Evolutionary conservation across 2,888 invertebrate species (phyloP).

Genomic region (Julus scandinavius): DNA sequence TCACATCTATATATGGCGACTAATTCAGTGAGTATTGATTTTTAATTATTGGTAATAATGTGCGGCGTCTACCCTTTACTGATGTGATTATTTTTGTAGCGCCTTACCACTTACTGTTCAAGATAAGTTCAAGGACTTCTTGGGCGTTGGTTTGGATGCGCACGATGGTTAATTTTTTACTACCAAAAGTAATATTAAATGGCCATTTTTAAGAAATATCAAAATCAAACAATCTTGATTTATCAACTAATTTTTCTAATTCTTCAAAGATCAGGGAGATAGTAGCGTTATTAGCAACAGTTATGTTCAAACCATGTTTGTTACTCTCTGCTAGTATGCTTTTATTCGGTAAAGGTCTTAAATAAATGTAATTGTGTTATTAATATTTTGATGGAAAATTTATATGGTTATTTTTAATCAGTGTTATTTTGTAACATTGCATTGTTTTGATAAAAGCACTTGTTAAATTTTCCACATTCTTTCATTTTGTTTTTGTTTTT

Average conservation of each 20-base stretch:
- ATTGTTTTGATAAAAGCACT: slow-evolving; percentile 16
- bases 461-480: neutral
- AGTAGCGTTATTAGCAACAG: neutral
- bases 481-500: no score
- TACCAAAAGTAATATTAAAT: neutral
- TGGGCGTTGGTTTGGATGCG: slow-evolving; percentile 52
- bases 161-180: slow-evolving; percentile 39
- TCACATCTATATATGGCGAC: slow-evolving; percentile 35
- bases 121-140: slow-evolving; percentile 51
- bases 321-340: neutral
- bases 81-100: neutral
- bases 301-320: neutral
- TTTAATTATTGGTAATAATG: neutral
- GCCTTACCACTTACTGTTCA: slow-evolving; percentile 50
- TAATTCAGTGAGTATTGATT: slow-evolving; percentile 50
- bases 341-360: slow-evolving; percentile 4
- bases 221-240: neutral
- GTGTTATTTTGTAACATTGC: neutral
- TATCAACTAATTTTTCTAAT: neutral
- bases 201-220: neutral
- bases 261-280: neutral
- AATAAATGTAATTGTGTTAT: neutral
- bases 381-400: neutral
- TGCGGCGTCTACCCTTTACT: neutral
- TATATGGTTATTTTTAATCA: neutral